A percentile compares a stretch with the other conserved stretches of the same genome.
Conservation (phyloP, 2,113 vertebrate genomes). For the Ia io region DNA sequence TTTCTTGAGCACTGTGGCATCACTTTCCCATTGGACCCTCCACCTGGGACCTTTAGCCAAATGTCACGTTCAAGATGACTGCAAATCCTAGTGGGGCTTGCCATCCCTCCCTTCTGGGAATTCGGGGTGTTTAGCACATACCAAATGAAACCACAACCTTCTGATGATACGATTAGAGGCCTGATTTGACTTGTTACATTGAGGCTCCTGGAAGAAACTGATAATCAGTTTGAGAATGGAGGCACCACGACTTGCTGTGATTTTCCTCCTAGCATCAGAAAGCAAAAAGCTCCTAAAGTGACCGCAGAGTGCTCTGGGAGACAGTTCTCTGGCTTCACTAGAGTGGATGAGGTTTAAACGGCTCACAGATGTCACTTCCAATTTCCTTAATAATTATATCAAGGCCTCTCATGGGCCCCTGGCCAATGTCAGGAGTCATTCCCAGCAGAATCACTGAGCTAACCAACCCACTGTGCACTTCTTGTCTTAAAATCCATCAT, state of each 20-base stretch:
- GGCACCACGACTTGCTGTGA: background rate
- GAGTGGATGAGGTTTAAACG: slow-evolving; percentile 6
- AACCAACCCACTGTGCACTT: background rate
- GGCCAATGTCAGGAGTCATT: background rate
- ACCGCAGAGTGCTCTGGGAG: background rate
- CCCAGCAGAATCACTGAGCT: background rate
- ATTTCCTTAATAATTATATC: slow-evolving; percentile 44
- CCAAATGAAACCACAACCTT: background rate
- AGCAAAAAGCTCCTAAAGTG: slow-evolving; percentile 28
- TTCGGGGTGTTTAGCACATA: background rate
- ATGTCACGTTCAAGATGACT: background rate
- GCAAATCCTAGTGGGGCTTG: background rate
- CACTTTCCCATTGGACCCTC: background rate
- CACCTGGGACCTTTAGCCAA: background rate
- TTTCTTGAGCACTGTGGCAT: background rate
- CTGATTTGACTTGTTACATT: background rate
- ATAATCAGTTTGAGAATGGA: background rate
- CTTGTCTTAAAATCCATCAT: background rate
- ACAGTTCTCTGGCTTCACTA: background rate
- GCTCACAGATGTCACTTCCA: slow-evolving; percentile 11
- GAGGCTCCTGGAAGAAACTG: background rate
- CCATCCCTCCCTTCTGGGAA: background rate
- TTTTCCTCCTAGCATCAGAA: slow-evolving; percentile 12
- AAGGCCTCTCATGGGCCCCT: background rate
- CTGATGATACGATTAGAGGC: background rate